Percentiles rank a stretch among this genome's conserved stretches.
Conservation (phyloP, 30 jellyfish, hydroid and myxozoan genomes). For the Cassiopea xamachana region DNA sequence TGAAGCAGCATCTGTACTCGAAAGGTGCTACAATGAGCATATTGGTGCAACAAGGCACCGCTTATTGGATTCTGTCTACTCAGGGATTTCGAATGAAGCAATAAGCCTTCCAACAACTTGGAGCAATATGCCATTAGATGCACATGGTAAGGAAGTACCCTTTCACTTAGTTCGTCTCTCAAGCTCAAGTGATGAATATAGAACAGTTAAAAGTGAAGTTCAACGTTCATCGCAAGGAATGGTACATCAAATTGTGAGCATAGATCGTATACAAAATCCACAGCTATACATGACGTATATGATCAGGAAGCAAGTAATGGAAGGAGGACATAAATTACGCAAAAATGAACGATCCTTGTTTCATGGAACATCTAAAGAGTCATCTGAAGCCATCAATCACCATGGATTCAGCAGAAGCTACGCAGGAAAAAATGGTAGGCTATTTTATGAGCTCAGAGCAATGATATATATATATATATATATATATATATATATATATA, state of each 20-base stretch:
- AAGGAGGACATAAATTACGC: not conserved
- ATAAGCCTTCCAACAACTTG: conserved; percentile 7
- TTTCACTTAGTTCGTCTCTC: conserved; percentile 1
- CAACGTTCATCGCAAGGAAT: not conserved
- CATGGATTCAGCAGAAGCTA: conserved; percentile 50
- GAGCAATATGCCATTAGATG: conserved; percentile 41
- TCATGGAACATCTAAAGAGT: conserved; percentile 43
- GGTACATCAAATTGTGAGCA: not conserved
- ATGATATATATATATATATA: too few species aligned
- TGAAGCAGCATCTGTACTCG: not conserved
- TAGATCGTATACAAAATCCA: conserved; percentile 47
- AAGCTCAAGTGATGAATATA: not conserved
- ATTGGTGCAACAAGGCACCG: not conserved
- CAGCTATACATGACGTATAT: conserved; percentile 7
- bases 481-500: too few species aligned
- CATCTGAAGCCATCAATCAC: conserved; percentile 20
- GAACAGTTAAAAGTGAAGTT: not conserved
- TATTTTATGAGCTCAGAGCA: too few species aligned
- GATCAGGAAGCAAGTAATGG: conserved; percentile 37
- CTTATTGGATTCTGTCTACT: not conserved
- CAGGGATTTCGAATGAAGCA: not conserved
- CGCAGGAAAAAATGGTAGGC: conserved; percentile 54
- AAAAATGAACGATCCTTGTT: conserved; percentile 15
- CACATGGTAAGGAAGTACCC: conserved; percentile 1
- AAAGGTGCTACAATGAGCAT: not conserved